Evolutionary conservation across 2,888 invertebrate genomes (phyloP).

Genomic region (Cabera pusaria): DNA sequence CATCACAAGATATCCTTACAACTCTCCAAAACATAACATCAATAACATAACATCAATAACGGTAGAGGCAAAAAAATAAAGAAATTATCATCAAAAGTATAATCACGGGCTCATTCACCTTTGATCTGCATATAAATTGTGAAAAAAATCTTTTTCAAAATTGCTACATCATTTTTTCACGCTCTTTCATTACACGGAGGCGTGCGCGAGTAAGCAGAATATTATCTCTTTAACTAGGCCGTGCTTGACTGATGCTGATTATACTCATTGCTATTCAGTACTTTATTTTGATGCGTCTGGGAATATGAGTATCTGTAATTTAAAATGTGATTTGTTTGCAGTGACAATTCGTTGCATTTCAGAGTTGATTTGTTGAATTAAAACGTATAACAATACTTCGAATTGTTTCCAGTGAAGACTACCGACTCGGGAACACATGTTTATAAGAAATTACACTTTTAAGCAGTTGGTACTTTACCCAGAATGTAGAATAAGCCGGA

Average conservation of each 20-base stretch:
- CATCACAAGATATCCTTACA: no score
- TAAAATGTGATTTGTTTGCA: conserved; percentile 17
- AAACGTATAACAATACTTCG: no score
- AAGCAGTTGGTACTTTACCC: no score
- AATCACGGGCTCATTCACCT: conserved; percentile 6
- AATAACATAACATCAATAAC: no score
- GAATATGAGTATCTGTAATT: conserved; percentile 15
- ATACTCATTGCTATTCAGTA: conserved; percentile 36
- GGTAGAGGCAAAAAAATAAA: conserved; percentile 13
- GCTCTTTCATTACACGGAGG: conserved; percentile 21
- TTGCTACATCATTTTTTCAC: conserved; percentile 24
- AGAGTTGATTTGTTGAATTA: no score
- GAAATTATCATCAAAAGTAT: conserved; percentile 13
- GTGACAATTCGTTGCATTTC: no score
- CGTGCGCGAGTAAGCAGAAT: conserved; percentile 23
- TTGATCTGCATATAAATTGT: conserved; percentile 25
- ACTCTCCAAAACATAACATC: no score
- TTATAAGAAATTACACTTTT: no score
- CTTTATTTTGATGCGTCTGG: conserved; percentile 28
- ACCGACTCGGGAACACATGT: no score
- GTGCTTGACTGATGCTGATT: conserved; percentile 41
- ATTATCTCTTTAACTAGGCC: conserved; percentile 27
- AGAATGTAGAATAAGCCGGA: no score
- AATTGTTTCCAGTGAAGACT: no score
- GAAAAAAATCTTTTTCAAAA: conserved; percentile 22